Evolutionary conservation across 2,888 invertebrate species (phyloP).

Genomic region (Trichacis sp.): DNA sequence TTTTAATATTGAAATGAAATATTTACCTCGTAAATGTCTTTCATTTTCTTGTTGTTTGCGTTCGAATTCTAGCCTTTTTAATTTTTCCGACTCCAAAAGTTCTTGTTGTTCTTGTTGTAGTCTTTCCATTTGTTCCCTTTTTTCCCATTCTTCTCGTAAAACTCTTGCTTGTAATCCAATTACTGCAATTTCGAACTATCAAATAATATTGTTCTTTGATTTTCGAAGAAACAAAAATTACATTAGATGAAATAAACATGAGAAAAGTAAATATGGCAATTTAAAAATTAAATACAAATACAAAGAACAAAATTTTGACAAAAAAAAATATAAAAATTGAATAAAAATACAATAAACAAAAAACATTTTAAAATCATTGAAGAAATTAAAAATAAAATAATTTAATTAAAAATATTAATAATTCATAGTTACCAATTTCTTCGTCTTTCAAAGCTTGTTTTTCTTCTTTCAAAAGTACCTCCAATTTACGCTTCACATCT

Average conservation of each 20-base stretch:
- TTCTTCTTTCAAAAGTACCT: conserved; percentile 82
- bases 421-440: conserved; percentile 74
- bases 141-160: conserved; percentile 86
- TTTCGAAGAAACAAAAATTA: too few species aligned
- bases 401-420: not conserved
- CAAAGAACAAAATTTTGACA: too few species aligned
- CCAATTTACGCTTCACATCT: conserved; percentile 77
- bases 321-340: too few species aligned
- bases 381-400: not conserved
- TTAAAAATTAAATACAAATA: too few species aligned
- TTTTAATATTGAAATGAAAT: not conserved
- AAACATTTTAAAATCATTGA: too few species aligned
- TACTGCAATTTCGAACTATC: conserved; percentile 63
- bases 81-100: conserved; percentile 80
- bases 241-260: too few species aligned
- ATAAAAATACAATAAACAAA: too few species aligned
- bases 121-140: conserved; percentile 82
- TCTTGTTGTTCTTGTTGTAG: conserved; percentile 83
- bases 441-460: conserved; percentile 87
- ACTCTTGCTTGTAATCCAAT: conserved; percentile 79
- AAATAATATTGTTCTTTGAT: not conserved
- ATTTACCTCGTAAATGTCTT: conserved; percentile 75
- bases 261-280: too few species aligned
- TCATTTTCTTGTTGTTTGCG: conserved; percentile 79
- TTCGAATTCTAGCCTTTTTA: conserved; percentile 82